phyloP scores from a whole-genome alignment of 2,113 vertebrate species.

The Paratilapia polleni region DNA sequence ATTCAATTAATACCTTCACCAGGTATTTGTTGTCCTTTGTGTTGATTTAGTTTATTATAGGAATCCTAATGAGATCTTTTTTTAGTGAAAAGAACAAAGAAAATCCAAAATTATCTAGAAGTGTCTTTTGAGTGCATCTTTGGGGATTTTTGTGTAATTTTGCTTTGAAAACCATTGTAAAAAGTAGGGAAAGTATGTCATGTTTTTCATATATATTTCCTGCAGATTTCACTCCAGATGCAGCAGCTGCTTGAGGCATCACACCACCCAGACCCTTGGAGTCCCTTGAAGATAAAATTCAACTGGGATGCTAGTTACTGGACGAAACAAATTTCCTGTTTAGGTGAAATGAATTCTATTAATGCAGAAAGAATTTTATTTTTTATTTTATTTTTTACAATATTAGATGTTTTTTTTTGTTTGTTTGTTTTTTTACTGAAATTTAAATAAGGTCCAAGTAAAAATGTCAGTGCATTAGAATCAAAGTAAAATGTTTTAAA shows the following conservation, averaged over 20 bases:
- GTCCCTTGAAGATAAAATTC: slow-evolving; percentile 93
- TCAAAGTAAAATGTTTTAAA: not conserved
- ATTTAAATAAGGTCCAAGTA: not conserved
- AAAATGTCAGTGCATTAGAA: not conserved
- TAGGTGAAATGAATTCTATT: slow-evolving; percentile 79
- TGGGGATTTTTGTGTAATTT: not conserved
- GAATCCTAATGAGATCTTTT: not conserved
- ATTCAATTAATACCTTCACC: not conserved
- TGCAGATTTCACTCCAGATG: slow-evolving; percentile 96
- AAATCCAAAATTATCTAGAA: not conserved
- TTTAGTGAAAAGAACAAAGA: not conserved
- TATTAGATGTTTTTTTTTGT: not conserved
- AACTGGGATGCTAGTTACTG: slow-evolving; percentile 98
- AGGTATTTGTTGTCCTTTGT: not conserved
- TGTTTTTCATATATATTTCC: slow-evolving; percentile 11
- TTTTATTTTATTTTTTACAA: not conserved
- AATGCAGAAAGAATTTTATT: not conserved
- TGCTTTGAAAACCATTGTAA: not conserved
- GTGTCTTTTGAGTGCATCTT: not conserved
- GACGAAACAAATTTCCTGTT: slow-evolving; percentile 91
- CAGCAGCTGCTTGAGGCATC: slow-evolving; percentile 90
- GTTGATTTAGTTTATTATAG: not conserved
- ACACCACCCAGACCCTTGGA: slow-evolving; percentile 82
- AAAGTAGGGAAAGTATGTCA: not conserved
- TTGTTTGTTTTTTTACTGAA: no score